Evolutionary conservation across 2,888 invertebrate species (phyloP), one percentile per base, ranked within the genome.

Genomic region (Anagyrus pseudococci): DNA sequence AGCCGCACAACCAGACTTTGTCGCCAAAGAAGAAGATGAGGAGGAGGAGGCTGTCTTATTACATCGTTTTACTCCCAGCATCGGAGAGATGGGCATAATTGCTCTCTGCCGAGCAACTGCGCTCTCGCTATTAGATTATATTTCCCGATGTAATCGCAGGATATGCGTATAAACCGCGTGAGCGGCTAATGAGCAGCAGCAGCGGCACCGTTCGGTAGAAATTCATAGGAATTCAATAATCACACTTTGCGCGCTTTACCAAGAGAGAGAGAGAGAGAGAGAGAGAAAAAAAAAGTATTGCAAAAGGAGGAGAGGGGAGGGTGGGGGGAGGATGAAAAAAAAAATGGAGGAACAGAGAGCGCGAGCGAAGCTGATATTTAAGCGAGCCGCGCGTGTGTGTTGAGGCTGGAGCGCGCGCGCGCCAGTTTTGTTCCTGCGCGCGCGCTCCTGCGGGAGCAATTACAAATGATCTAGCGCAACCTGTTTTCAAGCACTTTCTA

Each of bases 401-500:
- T 22, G 41, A n/a, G n/a, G n/a, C n/a, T n/a, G n/a, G n/a, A 25
- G 23, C 46, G 20, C 22, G 17, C 23, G 41, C 25, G 3, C 19
- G 61, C 25, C 7, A 2, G 15, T 46, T 25, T 37, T 37, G 33
- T 37, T 37, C 33, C 4, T 37, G 13, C n/a, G 13, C 33, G 33
- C 4, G 29, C 29, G 10, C 10, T 37, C 10, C n/a, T 37, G 15
- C 13, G 33, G 13, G 33, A 13, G 46, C 44, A 58, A 61, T 61
- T 65, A 58, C 65, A 37, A 53, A 50, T 55, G 61, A 65, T 65
- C 58, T 52, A 61, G 61, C 61, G 54, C 61, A 47, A 65, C 58
- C 58, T 55, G 65, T 61, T 61, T 50, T 48, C 60, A n/a, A n/a
- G n/a, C 55, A 58, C 61, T 65, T 65, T 61, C 65, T 58, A 65